Percentiles rank a stretch among this genome's conserved stretches.
phyloP scores from a whole-genome alignment of 2,797 vertebrate genomes.

The Natrix natrix region DNA sequence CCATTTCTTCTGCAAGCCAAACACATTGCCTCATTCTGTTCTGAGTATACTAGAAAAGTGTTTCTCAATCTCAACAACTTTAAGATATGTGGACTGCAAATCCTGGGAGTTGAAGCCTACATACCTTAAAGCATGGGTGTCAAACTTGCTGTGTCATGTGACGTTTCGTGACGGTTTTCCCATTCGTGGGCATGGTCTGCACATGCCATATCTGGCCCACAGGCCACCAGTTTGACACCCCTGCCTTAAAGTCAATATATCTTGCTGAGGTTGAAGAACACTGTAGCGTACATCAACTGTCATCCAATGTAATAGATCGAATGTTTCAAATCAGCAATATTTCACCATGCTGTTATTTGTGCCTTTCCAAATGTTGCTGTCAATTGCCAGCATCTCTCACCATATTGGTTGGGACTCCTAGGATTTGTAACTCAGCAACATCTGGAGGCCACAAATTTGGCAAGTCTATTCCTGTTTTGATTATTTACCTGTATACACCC shows the following conservation, averaged over 20 bases:
- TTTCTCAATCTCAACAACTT: neutral
- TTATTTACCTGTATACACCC: slow-evolving; percentile 89
- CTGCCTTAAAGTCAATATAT: neutral
- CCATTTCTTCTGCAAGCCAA: too few relatives aligned
- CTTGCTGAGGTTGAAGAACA: neutral
- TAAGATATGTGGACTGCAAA: neutral
- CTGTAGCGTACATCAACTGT: neutral
- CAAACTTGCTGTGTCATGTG: neutral
- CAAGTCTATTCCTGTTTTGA: neutral
- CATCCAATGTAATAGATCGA: neutral
- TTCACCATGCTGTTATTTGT: neutral
- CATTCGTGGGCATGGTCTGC: neutral
- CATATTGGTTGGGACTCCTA: neutral
- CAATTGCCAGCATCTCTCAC: neutral
- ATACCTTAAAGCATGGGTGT: neutral
- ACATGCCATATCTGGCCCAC: neutral
- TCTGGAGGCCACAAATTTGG: neutral
- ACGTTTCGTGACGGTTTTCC: fast-evolving
- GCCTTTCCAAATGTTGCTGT: neutral
- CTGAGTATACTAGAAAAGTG: neutral
- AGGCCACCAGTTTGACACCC: neutral
- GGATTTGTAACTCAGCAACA: neutral
- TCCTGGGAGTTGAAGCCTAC: neutral
- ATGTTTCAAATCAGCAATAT: neutral
- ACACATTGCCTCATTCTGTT: neutral